These are phyloP conservation scores for Bubo blakistoni DNA, from an alignment of 2,113 vertebrate genomes.

Conservation along the genomic window DNA sequence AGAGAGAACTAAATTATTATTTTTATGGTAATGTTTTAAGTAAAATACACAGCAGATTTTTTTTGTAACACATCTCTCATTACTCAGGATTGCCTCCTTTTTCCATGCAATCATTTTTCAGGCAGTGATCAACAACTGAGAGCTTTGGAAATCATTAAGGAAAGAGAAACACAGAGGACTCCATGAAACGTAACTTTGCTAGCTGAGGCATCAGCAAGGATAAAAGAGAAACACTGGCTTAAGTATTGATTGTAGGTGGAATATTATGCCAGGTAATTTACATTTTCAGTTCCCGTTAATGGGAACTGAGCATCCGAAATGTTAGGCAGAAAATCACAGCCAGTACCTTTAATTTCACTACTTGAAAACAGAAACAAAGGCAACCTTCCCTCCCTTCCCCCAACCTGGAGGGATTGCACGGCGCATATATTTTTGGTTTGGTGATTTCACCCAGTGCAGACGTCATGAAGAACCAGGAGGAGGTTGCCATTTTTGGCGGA, in stretches of 20 bases:
- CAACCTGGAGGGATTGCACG: not conserved
- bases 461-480: not conserved
- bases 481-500: slow-evolving; percentile 17
- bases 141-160: slow-evolving; percentile 43
- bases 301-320: not conserved
- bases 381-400: not conserved
- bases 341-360: not conserved
- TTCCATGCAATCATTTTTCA: slow-evolving; percentile 39
- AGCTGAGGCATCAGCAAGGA: slow-evolving; percentile 2
- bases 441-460: slow-evolving; percentile 28
- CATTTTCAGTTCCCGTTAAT: slow-evolving; percentile 42
- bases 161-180: slow-evolving; percentile 21
- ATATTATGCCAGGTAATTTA: slow-evolving; percentile 34
- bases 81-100: slow-evolving; percentile 29
- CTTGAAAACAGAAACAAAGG: slow-evolving; percentile 4
- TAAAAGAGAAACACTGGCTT: slow-evolving; percentile 12
- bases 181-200: slow-evolving; percentile 38
- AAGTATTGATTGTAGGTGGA: slow-evolving; percentile 39
- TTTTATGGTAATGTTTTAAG: slow-evolving; percentile 7
- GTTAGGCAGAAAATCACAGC: not conserved
- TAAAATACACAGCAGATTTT: not conserved
- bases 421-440: not conserved
- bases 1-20: not conserved
- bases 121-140: slow-evolving; percentile 8
- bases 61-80: not conserved